Evolutionary conservation across 2,797 vertebrate genomes (phyloP).

Genomic region (Lepilemur ruficaudatus): DNA sequence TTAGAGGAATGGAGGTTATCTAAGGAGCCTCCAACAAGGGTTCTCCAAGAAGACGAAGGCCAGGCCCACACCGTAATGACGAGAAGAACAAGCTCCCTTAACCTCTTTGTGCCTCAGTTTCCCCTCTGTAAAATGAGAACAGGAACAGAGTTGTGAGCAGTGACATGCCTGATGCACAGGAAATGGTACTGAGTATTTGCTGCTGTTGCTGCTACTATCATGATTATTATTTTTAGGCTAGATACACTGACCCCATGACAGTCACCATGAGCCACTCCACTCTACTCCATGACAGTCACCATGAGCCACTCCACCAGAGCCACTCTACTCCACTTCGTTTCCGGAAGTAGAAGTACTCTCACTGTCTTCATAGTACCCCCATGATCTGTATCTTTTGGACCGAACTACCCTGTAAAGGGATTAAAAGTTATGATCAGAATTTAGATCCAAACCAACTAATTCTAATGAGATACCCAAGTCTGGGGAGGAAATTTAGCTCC

Average conservation of each 20-base stretch:
- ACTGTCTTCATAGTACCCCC: not conserved
- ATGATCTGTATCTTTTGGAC: not conserved
- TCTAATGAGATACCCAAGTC: not conserved
- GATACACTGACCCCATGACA: not conserved
- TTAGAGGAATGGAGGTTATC: not conserved
- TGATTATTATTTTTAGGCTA: not conserved
- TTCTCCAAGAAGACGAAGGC: not conserved
- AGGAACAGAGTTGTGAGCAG: not conserved
- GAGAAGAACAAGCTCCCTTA: not conserved
- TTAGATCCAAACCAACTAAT: not conserved
- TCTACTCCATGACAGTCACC: not conserved
- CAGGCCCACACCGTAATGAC: not conserved
- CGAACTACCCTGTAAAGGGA: not conserved
- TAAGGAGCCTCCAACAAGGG: not conserved
- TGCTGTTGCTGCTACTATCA: not conserved
- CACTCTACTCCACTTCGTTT: not conserved
- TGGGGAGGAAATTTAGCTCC: not conserved
- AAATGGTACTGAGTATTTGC: not conserved
- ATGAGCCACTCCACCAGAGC: not conserved
- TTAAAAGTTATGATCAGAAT: not conserved
- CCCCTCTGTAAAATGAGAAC: not conserved
- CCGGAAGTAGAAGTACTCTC: not conserved
- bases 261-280: not conserved
- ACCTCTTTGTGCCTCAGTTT: not conserved
- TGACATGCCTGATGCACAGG: not conserved